Evolutionary conservation across 1,140 invertebrate species (phyloP), one percentile per base, ranked within the genome.

Genomic region (Pseudomyrmex dendroicus): DNA sequence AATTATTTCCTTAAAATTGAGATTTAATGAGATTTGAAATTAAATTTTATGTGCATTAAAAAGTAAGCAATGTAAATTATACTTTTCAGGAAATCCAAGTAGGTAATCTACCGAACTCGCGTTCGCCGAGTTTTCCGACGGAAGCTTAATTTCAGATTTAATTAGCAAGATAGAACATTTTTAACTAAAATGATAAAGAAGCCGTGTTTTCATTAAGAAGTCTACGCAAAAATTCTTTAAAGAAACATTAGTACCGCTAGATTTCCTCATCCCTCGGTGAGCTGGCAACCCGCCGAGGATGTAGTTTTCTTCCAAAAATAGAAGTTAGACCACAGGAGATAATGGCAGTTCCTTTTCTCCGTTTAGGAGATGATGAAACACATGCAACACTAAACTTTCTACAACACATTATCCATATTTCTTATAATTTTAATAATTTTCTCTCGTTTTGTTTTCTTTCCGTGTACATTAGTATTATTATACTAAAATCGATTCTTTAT

Each of bases 111-210:
- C 46, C 54, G 20, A 3, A 2, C 48, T 57, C 48, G 48, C 73
- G 8, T 46, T 17, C 54, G 66, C 35, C 35, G 35, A 4, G 35
- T 35, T 35, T 35, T 35, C 35, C 35, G 13, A 80, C 76, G 76
- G 66, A 80, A 80, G 70, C 72, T 80, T 80, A 80, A 80, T 80
- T 70, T 59, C 76, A 70, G 54, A 72, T 80, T 80, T 80, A 80
- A 80, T 80, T 80, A 80, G 64, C 66, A 48, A 80, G 76, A 80
- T 72, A 80, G 54, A 17, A 52, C 59, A 52, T 78, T 78, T 59
- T 12, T 70, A 78, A 80, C 20, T 80, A 80, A 70, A 70, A 61
- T 59, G 20, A 72, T 44, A 22, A 35, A 80, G 66, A 59, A 50
- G 48, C n/a, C 54, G 7, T 25, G 70, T 80, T 80, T 80, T 80